Base-by-base conservation (phyloP, 2,888 invertebrate genomes). In the Meteorus cinctellus region DNA sequence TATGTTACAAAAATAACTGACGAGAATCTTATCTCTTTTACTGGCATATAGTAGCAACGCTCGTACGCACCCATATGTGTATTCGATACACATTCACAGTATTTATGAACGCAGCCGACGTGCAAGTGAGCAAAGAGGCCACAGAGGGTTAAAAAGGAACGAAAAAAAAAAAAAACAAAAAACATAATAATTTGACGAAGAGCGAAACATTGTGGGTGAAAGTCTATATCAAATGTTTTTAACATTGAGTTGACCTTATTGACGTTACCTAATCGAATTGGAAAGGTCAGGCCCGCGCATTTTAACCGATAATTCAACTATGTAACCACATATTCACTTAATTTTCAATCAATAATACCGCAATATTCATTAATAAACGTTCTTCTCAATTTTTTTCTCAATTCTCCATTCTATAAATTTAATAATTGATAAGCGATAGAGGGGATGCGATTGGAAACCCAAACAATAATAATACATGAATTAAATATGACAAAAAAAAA, bases 221-320 rank as follows among this genome's bases (percentile, higher is more conserved):
- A 63, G 41, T 65, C 45, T 51, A 59, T 59, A 60, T 59, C n/a
- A 34, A 27, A 66, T 63, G 48, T 74, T 67, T 84, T 84, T 83
- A 84, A 86, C 86, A 86, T 86, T 87, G 82, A 83, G 68, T 70
- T 81, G 86, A 87, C 86, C 86, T 86, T 86, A 86, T 87, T 87
- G 86, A 86, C 85, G 79, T 84, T 84, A 82, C 84, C 82, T 84
- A 87, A 86, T 87, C 86, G 80, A 86, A 86, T 87, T 85, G 86
- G 84, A 83, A 78, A 86, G 86, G 86, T 87, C 86, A 86, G 86
- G 86, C 82, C 84, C 84, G 76, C 79, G 78, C 81, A 55, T 55
- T 79, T 84, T 82, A 84, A 82, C 82, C 48, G 48, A 68, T 69
- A 68, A 74, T 68, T 19, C 55, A 65, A 29, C 4, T 41, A 60